phyloP scores from a whole-genome alignment of 2,888 invertebrate genomes.

The Orchesellides sinensis region DNA sequence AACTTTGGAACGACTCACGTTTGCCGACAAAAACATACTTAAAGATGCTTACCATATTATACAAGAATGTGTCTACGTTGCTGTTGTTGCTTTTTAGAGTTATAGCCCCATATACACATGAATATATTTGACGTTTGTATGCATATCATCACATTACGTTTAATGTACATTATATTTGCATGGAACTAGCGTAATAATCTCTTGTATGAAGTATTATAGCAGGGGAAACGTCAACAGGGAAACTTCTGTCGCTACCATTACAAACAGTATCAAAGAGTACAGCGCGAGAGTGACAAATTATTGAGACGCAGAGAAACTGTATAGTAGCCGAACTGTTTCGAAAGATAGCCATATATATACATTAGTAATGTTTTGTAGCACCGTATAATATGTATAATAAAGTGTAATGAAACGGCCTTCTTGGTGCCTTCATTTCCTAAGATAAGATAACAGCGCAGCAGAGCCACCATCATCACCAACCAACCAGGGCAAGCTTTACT shows the following conservation, averaged over 20 bases:
- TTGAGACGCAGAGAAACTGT: background rate
- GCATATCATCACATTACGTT: conserved; percentile 20
- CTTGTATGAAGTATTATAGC: conserved; percentile 36
- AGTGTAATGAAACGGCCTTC: conserved; percentile 34
- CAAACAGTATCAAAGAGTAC: background rate
- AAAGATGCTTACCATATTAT: background rate
- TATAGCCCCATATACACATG: background rate
- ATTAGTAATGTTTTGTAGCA: background rate
- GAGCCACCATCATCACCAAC: background rate
- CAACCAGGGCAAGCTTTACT: background rate
- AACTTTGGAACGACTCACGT: background rate
- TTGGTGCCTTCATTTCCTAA: conserved; percentile 47
- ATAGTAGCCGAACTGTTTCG: background rate
- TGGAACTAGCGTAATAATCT: conserved; percentile 36
- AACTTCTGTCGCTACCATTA: conserved; percentile 1
- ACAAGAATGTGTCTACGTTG: background rate
- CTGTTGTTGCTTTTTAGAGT: background rate
- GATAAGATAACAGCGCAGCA: conserved; percentile 44
- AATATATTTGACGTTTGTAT: background rate
- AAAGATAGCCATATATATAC: background rate
- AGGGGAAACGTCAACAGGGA: conserved; percentile 17
- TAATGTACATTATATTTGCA: conserved; percentile 42
- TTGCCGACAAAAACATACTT: conserved; percentile 28
- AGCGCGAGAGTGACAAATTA: background rate
- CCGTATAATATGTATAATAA: background rate